Evolutionary conservation across 2,797 vertebrate species (phyloP), one percentile per base, ranked within the genome.

Genomic region (Helicolenus hilgendorfi): DNA sequence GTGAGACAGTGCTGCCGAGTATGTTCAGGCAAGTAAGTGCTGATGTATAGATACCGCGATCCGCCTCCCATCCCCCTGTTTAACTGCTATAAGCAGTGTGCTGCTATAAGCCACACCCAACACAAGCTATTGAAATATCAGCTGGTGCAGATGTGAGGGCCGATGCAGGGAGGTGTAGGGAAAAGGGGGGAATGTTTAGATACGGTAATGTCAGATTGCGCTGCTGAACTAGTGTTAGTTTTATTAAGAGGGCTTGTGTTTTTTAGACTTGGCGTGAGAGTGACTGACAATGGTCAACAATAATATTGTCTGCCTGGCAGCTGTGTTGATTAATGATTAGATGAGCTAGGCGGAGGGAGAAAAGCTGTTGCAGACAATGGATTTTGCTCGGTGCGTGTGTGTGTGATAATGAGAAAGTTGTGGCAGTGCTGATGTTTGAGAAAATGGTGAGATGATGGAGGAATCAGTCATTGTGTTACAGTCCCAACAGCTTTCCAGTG

Each of bases 201-300:
- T 68, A 59, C 38, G 8, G 36, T 38, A 29, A 86, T 75, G 58
- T 86, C 26, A 68, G 64, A 72, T 63, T 77, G 55, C 68, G 56
- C 76, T 53, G 60, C 77, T 68, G 53, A 49, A 27, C 18, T 18
- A 15, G 53, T 8, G 15, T 15, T 56, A 13, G 24, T 72, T 71
- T 68, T 55, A 56, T 38, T 26, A 24, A 36, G 53, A 58, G 36
- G 29, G 72, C 73, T 31, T 49, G 62, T 74, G 35, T 86, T 36
- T 76, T 81, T 79, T 97, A 97, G 88, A 97, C 95, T 83, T 56
- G 95, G 97, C 91, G 95, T 96, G 91, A 96, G 97, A 97, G 97
- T 94, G 95, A 97, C 64, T 80, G 81, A 89, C 77, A 77, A 71
- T 76, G 79, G 92, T 91, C 69, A 81, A 69, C 84, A 74, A 33